phyloP scores from a whole-genome alignment of 2,888 invertebrate species.

The Nomada lathburiana region DNA sequence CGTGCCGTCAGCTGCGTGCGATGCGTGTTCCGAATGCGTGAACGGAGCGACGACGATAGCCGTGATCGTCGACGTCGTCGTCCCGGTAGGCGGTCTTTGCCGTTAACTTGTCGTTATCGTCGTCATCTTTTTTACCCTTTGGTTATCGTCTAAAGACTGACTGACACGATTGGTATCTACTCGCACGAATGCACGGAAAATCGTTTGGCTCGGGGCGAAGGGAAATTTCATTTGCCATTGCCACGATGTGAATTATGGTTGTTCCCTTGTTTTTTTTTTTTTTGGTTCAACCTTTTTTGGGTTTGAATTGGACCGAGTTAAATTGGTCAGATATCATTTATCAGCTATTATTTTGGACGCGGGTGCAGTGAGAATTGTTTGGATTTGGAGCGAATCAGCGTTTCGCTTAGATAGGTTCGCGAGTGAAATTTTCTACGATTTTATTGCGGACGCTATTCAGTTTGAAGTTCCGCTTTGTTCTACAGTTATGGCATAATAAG shows the following conservation, averaged over 20 bases:
- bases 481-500: too few species aligned
- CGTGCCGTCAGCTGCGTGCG: conserved; percentile 61
- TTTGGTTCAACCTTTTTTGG: not conserved
- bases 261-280: not conserved
- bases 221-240: conserved; percentile 10
- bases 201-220: conserved; percentile 14
- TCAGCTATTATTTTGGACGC: too few species aligned
- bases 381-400: too few species aligned
- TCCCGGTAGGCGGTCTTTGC: conserved; percentile 57
- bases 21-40: conserved; percentile 71
- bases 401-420: too few species aligned
- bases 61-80: conserved; percentile 38
- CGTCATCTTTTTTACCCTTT: conserved; percentile 31
- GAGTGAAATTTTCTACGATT: too few species aligned
- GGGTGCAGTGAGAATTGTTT: too few species aligned
- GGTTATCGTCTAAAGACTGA: conserved; percentile 45
- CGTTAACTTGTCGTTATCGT: conserved; percentile 74
- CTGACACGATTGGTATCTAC: not conserved
- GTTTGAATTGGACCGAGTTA: too few species aligned
- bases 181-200: conserved; percentile 23
- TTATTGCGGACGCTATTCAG: too few species aligned
- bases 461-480: too few species aligned
- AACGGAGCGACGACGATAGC: conserved; percentile 54
- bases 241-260: not conserved
- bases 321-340: too few species aligned